These are phyloP conservation scores for Panonychus citri DNA, from an alignment of 1,140 invertebrate species.

Conservation along the genomic window DNA sequence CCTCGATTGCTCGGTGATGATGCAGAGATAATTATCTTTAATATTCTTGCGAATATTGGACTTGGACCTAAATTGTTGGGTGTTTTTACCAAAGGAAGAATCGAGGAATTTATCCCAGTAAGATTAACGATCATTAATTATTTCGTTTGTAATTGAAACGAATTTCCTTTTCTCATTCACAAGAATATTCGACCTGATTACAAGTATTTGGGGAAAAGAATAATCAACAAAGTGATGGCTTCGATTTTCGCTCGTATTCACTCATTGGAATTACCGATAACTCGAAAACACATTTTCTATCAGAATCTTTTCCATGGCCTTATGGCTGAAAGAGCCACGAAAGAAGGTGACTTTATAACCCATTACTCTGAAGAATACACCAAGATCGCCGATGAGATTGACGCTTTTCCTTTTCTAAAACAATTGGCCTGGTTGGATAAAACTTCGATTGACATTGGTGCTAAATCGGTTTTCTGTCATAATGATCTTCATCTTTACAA, in stretches of 20 bases:
- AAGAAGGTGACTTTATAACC: not conserved
- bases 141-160: not conserved
- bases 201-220: not conserved
- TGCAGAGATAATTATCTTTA: constrained; percentile 43
- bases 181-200: not conserved
- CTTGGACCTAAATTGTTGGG: constrained; percentile 79
- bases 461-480: not conserved
- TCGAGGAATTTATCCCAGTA: constrained; percentile 77
- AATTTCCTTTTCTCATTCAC: not conserved
- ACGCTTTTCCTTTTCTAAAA: not conserved
- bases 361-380: not conserved
- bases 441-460: not conserved
- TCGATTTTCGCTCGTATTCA: not conserved
- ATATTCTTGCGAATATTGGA: constrained; percentile 63
- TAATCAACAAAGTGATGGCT: not conserved
- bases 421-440: not conserved
- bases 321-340: not conserved
- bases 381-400: not conserved
- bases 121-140: not conserved
- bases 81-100: constrained; percentile 71
- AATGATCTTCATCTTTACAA: not conserved
- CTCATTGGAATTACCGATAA: not conserved
- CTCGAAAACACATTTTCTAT: not conserved
- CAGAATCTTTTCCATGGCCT: not conserved
- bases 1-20: not conserved